Conservation (phyloP, 2,113 vertebrate genomes). For the Ochotona princeps region DNA sequence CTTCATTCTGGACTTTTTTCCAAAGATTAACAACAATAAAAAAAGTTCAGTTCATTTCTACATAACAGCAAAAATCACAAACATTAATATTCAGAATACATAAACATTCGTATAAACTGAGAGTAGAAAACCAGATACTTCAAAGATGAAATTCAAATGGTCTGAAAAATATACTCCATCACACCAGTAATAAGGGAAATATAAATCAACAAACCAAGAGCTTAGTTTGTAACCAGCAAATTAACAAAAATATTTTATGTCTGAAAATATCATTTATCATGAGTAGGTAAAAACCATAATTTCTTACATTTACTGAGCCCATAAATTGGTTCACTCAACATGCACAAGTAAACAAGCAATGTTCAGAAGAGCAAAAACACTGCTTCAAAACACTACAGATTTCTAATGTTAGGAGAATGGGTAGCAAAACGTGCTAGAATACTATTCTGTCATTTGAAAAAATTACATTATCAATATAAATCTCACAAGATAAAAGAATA, state of each 20-base stretch:
- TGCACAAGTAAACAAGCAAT: not conserved
- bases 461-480: slow-evolving; percentile 1
- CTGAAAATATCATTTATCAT: slow-evolving; percentile 36
- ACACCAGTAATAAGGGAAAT: slow-evolving; percentile 11
- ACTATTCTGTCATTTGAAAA: not conserved
- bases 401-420: not conserved
- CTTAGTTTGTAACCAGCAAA: slow-evolving; percentile 19
- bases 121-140: not conserved
- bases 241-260: slow-evolving; percentile 27
- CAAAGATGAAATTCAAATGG: not conserved
- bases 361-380: not conserved
- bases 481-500: slow-evolving; percentile 21
- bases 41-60: not conserved
- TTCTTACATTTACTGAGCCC: not conserved
- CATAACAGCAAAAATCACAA: not conserved
- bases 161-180: not conserved
- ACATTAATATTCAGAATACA: not conserved
- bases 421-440: not conserved
- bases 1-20: slow-evolving; percentile 7
- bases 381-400: slow-evolving; percentile 2
- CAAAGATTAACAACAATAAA: slow-evolving; percentile 18
- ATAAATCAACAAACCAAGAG: slow-evolving; percentile 25
- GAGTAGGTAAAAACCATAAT: not conserved
- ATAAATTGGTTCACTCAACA: slow-evolving; percentile 26
- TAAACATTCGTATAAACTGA: slow-evolving; percentile 3